A percentile compares a stretch with the other conserved stretches of the same genome.
Evolutionary conservation across 2,888 invertebrate species (phyloP).

Genomic region (Caenorhabditis sp.): DNA sequence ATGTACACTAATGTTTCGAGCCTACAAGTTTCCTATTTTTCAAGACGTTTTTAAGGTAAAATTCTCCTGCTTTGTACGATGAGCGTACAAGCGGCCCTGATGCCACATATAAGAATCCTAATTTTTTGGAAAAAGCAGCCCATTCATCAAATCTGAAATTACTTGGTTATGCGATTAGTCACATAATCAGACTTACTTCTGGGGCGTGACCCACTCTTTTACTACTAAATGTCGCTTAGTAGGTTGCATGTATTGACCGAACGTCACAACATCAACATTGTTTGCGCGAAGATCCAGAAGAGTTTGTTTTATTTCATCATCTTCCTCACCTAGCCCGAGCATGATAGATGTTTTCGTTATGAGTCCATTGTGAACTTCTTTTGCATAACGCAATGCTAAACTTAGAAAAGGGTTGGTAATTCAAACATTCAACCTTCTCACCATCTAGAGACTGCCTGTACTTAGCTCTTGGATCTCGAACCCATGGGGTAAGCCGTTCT

Average conservation of each 20-base stretch:
- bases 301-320: constrained; percentile 76
- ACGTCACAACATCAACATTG: constrained; percentile 91
- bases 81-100: constrained; percentile 95
- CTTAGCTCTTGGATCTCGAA: constrained; percentile 90
- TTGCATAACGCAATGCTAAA: constrained; percentile 71
- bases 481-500: constrained; percentile 72
- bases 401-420: background rate
- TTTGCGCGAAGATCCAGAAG: constrained; percentile 56
- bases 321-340: constrained; percentile 91
- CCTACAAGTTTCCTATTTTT: constrained; percentile 37
- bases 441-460: constrained; percentile 88
- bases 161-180: constrained; percentile 76
- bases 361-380: constrained; percentile 81
- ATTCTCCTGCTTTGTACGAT: constrained; percentile 96
- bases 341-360: constrained; percentile 98
- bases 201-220: constrained; percentile 91
- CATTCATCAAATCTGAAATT: constrained; percentile 60
- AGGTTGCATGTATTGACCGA: constrained; percentile 99
- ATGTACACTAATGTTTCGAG: constrained; percentile 9
- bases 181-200: constrained; percentile 77
- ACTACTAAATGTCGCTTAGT: constrained; percentile 88
- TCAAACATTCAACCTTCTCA: constrained; percentile 72
- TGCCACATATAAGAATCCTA: constrained; percentile 95
- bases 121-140: constrained; percentile 72
- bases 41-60: constrained; percentile 67